Percentiles rank a stretch among this genome's conserved stretches.
These are phyloP conservation scores for Allygus modestus DNA, from an alignment of 2,888 invertebrate species.

Conservation along the genomic window DNA sequence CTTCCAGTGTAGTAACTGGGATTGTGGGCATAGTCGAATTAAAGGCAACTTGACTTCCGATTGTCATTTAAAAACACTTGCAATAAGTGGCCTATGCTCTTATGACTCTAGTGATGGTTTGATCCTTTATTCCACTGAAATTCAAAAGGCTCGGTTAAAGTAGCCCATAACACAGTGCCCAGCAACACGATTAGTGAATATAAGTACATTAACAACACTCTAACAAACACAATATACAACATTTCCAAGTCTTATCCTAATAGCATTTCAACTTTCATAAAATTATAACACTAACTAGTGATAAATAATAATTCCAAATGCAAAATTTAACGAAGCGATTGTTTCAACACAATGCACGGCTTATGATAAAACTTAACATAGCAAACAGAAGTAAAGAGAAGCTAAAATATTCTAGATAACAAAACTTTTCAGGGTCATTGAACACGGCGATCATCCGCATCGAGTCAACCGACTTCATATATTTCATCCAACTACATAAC, in stretches of 20 bases:
- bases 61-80: no score
- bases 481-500: constrained; percentile 44
- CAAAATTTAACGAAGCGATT: constrained; percentile 56
- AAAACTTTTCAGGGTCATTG: not conserved
- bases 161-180: no score
- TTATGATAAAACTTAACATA: constrained; percentile 50
- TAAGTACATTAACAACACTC: constrained; percentile 49
- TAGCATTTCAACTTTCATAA: constrained; percentile 30
- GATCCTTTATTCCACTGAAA: no score
- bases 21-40: no score
- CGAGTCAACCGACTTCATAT: constrained; percentile 2
- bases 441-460: not conserved
- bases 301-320: constrained; percentile 49
- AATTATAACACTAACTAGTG: constrained; percentile 23
- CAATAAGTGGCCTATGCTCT: no score
- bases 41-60: no score
- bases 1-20: no score
- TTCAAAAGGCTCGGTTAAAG: no score
- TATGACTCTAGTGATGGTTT: no score
- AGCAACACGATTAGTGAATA: constrained; percentile 33
- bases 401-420: constrained; percentile 38
- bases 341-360: constrained; percentile 34
- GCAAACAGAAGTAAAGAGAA: constrained; percentile 42
- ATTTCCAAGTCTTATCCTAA: constrained; percentile 25
- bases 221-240: constrained; percentile 16